Evolutionary conservation across 2,113 vertebrate genomes (phyloP).

Genomic region (Eubucco bourcierii): DNA sequence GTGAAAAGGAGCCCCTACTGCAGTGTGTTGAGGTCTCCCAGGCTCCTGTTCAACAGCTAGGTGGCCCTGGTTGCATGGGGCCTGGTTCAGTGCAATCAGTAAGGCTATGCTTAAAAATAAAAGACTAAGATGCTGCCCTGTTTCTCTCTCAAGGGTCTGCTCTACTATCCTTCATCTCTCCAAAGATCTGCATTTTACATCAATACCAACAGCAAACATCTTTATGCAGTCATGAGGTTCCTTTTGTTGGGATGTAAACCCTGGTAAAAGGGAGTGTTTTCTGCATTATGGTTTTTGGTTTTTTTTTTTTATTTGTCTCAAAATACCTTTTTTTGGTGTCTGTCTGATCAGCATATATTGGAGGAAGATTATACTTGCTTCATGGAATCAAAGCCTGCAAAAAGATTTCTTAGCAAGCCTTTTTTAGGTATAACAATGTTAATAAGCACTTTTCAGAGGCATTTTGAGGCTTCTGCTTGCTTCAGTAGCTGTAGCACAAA

Average conservation of each 20-base stretch:
- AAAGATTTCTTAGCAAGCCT: not conserved
- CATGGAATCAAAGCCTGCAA: not conserved
- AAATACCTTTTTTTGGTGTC: not conserved
- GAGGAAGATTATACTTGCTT: not conserved
- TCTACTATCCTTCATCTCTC: not conserved
- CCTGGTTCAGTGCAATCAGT: not conserved
- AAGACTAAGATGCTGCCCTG: not conserved
- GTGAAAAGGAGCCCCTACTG: not conserved
- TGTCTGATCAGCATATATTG: not conserved
- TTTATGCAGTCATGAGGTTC: not conserved
- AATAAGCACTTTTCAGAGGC: constrained; percentile 14
- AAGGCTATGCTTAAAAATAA: not conserved
- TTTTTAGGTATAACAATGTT: not conserved
- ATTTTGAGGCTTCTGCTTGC: not conserved
- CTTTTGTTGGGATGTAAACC: not conserved
- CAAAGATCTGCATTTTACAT: rapidly evolving
- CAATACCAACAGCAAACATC: not conserved
- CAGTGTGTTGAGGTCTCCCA: not conserved
- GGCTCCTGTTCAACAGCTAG: not conserved
- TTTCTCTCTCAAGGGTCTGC: not conserved
- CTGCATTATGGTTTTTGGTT: not conserved
- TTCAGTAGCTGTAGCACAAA: constrained; percentile 1
- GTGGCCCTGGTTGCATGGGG: not conserved
- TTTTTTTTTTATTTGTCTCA: not conserved
- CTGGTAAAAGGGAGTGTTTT: not conserved